A percentile compares a stretch with the other conserved stretches of the same genome.
Conservation (phyloP, 2,113 vertebrate genomes). For the Trachemys scripta region DNA sequence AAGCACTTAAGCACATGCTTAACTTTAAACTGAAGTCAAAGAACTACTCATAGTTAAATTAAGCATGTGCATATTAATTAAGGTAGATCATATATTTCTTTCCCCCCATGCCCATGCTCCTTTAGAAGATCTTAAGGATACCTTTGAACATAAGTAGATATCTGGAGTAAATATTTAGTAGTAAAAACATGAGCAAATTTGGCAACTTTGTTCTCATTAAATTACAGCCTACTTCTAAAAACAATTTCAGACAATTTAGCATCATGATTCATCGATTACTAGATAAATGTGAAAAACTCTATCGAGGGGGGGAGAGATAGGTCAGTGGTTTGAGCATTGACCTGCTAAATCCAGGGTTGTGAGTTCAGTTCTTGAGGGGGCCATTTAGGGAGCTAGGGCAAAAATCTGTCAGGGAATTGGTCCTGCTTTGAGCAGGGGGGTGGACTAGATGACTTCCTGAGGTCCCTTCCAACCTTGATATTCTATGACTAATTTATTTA, state of each 20-base stretch:
- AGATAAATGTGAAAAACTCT: background rate
- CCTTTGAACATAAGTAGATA: background rate
- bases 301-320: background rate
- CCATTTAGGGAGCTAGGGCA: too few species aligned
- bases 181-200: constrained; percentile 17
- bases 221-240: constrained; percentile 34
- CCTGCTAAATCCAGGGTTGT: too few species aligned
- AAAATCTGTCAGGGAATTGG: too few species aligned
- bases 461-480: too few species aligned
- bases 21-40: constrained; percentile 1
- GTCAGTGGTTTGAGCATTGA: too few species aligned
- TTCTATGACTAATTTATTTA: background rate
- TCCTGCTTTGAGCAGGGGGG: too few species aligned
- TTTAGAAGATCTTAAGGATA: background rate
- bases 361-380: too few species aligned
- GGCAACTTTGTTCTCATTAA: constrained; percentile 46
- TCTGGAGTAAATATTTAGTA: background rate
- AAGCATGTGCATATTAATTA: background rate
- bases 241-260: constrained; percentile 33
- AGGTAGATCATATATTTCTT: too few species aligned
- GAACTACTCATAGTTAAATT: background rate
- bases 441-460: too few species aligned
- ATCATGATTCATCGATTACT: background rate
- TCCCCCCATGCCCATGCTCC: background rate
- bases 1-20: accelerated